Evolutionary conservation across 2,888 invertebrate species (phyloP).

Genomic region (Hydraecia micacea): DNA sequence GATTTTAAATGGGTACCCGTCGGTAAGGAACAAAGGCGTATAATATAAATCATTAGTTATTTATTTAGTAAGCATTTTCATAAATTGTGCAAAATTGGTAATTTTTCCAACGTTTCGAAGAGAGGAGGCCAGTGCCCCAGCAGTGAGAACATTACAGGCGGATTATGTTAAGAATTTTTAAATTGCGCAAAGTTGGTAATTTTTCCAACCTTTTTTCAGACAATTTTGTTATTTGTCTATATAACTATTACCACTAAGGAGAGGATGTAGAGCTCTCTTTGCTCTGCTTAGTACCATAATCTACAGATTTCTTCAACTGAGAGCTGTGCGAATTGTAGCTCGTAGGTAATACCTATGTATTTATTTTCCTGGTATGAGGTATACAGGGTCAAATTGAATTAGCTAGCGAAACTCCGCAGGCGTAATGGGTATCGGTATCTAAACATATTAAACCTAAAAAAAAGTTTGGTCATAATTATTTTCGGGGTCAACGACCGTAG

Average conservation of each 20-base stretch:
- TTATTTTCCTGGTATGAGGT: too few relatives aligned
- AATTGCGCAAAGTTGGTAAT: background rate
- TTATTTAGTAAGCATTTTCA: background rate
- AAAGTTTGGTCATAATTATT: too few relatives aligned
- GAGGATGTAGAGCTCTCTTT: background rate
- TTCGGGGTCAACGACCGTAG: too few relatives aligned
- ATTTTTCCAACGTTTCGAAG: background rate
- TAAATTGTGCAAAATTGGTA: background rate
- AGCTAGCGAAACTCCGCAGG: too few relatives aligned
- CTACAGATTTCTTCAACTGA: background rate
- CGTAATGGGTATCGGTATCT: too few relatives aligned
- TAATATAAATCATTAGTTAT: conserved; percentile 17
- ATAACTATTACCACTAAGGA: background rate
- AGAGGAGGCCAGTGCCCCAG: background rate
- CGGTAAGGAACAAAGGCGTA: conserved; percentile 59
- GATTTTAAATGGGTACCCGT: conserved; percentile 70
- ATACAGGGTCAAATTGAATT: background rate
- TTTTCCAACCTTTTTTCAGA: background rate
- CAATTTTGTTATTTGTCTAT: background rate
- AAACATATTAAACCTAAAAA: too few relatives aligned
- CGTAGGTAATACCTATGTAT: background rate
- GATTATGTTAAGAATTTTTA: background rate
- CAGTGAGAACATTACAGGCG: background rate
- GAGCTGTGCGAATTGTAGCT: background rate
- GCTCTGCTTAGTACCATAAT: background rate